A percentile compares a stretch with the other conserved stretches of the same genome.
Conservation (phyloP, 1,140 invertebrate genomes). For the Capitella teleta region DNA sequence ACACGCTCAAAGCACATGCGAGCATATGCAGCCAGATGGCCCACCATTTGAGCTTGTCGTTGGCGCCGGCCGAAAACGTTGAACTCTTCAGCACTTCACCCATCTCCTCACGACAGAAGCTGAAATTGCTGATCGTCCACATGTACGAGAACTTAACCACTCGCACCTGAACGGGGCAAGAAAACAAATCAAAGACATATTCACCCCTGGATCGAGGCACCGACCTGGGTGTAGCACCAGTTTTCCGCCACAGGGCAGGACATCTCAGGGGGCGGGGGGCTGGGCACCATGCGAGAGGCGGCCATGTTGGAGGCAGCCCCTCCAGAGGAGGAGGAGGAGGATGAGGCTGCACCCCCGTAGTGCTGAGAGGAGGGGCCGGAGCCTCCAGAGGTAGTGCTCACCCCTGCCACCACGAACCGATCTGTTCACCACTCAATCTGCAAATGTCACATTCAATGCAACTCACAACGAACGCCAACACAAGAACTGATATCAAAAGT, state of each 20-base stretch:
- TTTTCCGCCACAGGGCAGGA: slow-evolving; percentile 43
- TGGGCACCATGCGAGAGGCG: slow-evolving; percentile 9
- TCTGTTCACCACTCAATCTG: no score
- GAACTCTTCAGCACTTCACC: slow-evolving; percentile 98
- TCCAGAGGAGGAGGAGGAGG: no score
- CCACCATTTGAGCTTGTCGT: slow-evolving; percentile 98
- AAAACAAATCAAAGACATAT: not conserved
- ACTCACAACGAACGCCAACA: no score
- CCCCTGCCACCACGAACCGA: no score
- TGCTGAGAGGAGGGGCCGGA: no score
- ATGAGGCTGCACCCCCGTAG: no score
- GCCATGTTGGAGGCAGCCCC: slow-evolving; percentile 13
- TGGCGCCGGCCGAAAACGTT: slow-evolving; percentile 95
- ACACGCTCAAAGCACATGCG: not conserved
- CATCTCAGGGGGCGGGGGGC: slow-evolving; percentile 36
- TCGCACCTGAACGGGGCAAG: slow-evolving; percentile 69
- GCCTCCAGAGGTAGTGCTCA: no score
- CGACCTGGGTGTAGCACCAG: slow-evolving; percentile 44
- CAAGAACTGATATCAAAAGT: no score
- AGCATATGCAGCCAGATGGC: not conserved
- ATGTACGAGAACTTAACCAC: slow-evolving; percentile 99
- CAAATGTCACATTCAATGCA: no score
- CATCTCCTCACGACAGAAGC: slow-evolving; percentile 92
- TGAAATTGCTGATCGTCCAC: slow-evolving; percentile 99
- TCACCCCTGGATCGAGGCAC: not conserved